Percentiles rank a stretch among this genome's conserved stretches.
Conservation (phyloP, 2,888 invertebrate species). For the Heterodera filipjevi region DNA sequence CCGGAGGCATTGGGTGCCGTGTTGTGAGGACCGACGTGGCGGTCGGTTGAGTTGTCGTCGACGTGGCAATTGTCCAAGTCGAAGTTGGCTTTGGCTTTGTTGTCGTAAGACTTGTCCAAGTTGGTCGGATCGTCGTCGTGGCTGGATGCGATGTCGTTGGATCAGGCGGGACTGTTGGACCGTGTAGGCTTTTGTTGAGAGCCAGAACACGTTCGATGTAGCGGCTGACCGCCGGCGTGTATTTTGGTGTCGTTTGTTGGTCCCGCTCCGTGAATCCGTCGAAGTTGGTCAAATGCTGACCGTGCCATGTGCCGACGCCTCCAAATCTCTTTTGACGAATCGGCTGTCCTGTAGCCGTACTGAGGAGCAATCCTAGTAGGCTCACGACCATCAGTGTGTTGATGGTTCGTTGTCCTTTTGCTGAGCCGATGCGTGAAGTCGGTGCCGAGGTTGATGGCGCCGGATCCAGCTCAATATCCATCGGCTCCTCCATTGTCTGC, state of each 20-base stretch:
- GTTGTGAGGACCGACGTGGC: too few species aligned
- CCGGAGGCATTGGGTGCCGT: background rate
- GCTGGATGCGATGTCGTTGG: background rate
- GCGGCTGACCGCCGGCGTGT: too few species aligned
- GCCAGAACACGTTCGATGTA: too few species aligned
- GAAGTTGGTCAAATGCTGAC: too few species aligned
- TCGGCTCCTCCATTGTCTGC: background rate
- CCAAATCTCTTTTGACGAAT: background rate
- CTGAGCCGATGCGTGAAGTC: background rate
- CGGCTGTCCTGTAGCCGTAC: background rate
- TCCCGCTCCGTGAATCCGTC: too few species aligned
- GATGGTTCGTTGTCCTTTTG: background rate
- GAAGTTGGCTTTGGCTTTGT: background rate
- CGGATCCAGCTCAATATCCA: background rate
- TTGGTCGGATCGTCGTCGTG: background rate
- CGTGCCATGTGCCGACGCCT: background rate
- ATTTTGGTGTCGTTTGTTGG: too few species aligned
- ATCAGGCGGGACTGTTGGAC: too few species aligned
- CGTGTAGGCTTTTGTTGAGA: background rate
- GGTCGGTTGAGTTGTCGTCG: too few species aligned
- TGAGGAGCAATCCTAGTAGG: background rate
- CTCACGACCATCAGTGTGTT: background rate
- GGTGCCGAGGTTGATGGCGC: background rate
- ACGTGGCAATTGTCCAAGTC: background rate
- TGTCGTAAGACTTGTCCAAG: background rate